These are phyloP conservation scores for Carpatolechia fugitivella DNA, from an alignment of 2,888 invertebrate genomes.

Conservation along the genomic window DNA sequence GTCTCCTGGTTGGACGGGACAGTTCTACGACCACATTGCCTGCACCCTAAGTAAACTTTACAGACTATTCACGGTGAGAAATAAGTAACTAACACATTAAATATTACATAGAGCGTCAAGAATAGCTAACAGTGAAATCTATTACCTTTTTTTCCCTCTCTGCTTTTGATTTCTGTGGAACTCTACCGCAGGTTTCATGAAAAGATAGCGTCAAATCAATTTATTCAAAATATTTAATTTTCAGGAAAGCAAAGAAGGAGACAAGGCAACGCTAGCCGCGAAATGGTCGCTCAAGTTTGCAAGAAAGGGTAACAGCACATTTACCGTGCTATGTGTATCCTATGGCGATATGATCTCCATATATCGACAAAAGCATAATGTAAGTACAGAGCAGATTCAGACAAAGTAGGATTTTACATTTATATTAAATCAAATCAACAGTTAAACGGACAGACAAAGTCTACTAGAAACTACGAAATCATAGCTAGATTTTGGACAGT, in stretches of 20 bases:
- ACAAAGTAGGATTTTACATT: no score
- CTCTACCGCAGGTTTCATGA: no score
- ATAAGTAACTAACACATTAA: background rate
- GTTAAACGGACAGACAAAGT: no score
- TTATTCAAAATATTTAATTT: slow-evolving; percentile 9
- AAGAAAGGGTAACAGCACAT: slow-evolving; percentile 70
- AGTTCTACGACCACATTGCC: slow-evolving; percentile 50
- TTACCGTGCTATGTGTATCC: slow-evolving; percentile 72
- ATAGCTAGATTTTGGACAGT: no score
- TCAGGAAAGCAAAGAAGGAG: slow-evolving; percentile 44
- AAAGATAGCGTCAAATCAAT: no score
- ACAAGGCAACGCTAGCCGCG: slow-evolving; percentile 76
- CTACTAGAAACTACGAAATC: no score
- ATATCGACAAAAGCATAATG: slow-evolving; percentile 40
- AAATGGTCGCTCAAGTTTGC: slow-evolving; percentile 78
- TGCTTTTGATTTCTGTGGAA: no score
- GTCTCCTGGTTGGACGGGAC: slow-evolving; percentile 34
- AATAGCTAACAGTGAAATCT: no score
- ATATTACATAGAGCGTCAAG: no score
- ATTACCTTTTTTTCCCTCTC: no score
- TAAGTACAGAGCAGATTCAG: slow-evolving; percentile 21
- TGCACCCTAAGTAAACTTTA: slow-evolving; percentile 39
- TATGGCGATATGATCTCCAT: slow-evolving; percentile 71
- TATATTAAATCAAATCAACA: no score
- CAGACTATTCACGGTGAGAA: slow-evolving; percentile 37